These are phyloP conservation scores for Psammodynastes pulverulentus DNA, from an alignment of 2,113 vertebrate genomes.

Conservation along the genomic window DNA sequence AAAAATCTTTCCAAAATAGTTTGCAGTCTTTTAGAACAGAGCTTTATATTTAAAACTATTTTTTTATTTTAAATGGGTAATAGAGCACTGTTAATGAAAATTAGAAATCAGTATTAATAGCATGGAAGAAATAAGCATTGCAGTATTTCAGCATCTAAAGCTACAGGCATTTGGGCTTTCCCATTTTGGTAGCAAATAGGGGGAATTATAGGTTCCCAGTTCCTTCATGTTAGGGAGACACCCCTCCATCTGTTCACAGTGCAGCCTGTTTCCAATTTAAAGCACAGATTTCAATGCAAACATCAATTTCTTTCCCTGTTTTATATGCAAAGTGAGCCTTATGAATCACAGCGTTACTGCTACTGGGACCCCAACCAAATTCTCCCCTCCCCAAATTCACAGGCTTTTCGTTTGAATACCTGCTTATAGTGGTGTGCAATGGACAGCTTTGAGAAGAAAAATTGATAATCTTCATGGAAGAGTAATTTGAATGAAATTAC, in stretches of 20 bases:
- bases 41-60: slow-evolving; percentile 17
- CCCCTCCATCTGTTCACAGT: slow-evolving; percentile 77
- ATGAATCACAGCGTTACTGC: slow-evolving; percentile 53
- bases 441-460: slow-evolving; percentile 86
- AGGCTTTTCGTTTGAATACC: slow-evolving; percentile 76
- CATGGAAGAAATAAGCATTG: slow-evolving; percentile 54
- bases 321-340: slow-evolving; percentile 65
- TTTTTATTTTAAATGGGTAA: slow-evolving; percentile 41
- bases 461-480: slow-evolving; percentile 85
- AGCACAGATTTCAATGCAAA: slow-evolving; percentile 70
- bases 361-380: slow-evolving; percentile 67
- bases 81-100: slow-evolving; percentile 47
- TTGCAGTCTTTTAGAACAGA: background rate
- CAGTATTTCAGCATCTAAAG: slow-evolving; percentile 74
- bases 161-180: slow-evolving; percentile 74
- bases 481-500: slow-evolving; percentile 90
- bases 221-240: slow-evolving; percentile 67
- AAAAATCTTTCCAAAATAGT: background rate
- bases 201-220: slow-evolving; percentile 75
- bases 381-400: slow-evolving; percentile 68
- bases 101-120: slow-evolving; percentile 3
- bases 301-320: slow-evolving; percentile 67
- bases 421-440: slow-evolving; percentile 80
- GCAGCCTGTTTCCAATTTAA: slow-evolving; percentile 69
- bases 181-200: slow-evolving; percentile 76